Conservation (phyloP, 2,888 invertebrate species). For the Brenthis daphne region DNA sequence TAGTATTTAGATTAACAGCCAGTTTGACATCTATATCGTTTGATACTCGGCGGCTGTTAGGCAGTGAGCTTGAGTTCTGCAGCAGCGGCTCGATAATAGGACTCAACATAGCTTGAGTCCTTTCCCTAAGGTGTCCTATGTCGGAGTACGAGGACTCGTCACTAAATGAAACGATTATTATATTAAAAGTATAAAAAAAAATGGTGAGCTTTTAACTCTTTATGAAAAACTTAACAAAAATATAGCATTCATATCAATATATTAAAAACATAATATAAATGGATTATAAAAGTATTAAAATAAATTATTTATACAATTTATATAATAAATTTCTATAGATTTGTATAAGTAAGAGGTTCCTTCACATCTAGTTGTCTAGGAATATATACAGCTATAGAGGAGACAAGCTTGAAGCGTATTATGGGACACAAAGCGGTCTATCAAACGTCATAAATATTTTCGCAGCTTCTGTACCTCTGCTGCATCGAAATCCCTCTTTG, state of each 20-base stretch:
- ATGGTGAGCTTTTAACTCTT: not conserved
- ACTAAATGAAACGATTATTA: slow-evolving; percentile 45
- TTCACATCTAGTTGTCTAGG: slow-evolving; percentile 11
- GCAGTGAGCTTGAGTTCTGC: slow-evolving; percentile 63
- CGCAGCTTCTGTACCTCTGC: slow-evolving; percentile 56
- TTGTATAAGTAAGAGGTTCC: not conserved
- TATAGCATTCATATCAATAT: too few species aligned
- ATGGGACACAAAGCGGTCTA: slow-evolving; percentile 69
- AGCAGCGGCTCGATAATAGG: slow-evolving; percentile 59
- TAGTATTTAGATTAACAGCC: slow-evolving; percentile 73
- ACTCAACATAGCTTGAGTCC: slow-evolving; percentile 68
- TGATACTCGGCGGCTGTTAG: slow-evolving; percentile 72
- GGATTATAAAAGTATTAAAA: too few species aligned
- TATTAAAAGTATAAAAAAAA: not conserved
- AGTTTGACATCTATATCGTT: slow-evolving; percentile 68
- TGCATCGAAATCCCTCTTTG: slow-evolving; percentile 67
- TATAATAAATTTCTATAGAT: not conserved
- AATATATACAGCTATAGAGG: slow-evolving; percentile 18
- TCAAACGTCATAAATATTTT: slow-evolving; percentile 78
- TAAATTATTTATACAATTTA: too few species aligned
- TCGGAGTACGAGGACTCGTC: slow-evolving; percentile 77
- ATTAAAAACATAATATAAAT: too few species aligned
- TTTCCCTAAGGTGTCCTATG: slow-evolving; percentile 65
- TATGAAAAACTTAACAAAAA: not conserved
- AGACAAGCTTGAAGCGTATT: slow-evolving; percentile 43